Evolutionary conservation across 2,797 vertebrate species (phyloP), one percentile per base, ranked within the genome.

Genomic region (Gobio occitaniae): DNA sequence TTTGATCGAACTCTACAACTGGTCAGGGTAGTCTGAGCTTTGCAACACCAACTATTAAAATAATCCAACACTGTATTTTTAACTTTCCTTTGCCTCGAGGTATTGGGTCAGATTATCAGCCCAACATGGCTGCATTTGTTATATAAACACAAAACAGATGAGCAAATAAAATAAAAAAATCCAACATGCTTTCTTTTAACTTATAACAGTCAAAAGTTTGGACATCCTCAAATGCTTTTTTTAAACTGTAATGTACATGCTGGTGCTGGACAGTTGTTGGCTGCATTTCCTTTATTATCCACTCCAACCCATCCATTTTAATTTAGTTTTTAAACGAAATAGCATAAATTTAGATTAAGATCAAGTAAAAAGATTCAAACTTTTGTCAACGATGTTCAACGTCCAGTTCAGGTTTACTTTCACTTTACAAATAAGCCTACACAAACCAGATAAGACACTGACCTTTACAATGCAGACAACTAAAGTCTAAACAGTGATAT

Each of bases 61-160:
- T 2, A 54, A 17, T 10, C 29, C 32, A 52, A 66, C 7, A n/a
- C 12, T 44, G 48, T 70, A 54, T 81, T 81, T 56, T 13, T 71
- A 70, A 56, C 50, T n/a, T 70, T 44, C 32, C 66, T 56, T 71
- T 17, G n/a, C 63, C 63, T 68, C 2, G 1, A 66, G 50, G 32
- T 36, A 8, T 70, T 71, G 50, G 13, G n/a, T 54, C 50, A 29
- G 44, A 48, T 72, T n/a, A 44, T 56, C 32, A 68, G 44, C 50
- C 86, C 25, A 84, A 78, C 44, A 77, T 10, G 38, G 29, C 38
- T 12, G 13, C 65, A 38, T 74, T 68, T 72, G 52, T 25, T 82
- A 76, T 71, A 80, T 75, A 85, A 82, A 86, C 86, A 85, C 29
- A 52, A 52, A 82, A 63, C 74, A 86, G 82, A 80, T 74, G 80